Conservation (phyloP, 2,888 invertebrate genomes). For the Synanthedon andrenaeformis region DNA sequence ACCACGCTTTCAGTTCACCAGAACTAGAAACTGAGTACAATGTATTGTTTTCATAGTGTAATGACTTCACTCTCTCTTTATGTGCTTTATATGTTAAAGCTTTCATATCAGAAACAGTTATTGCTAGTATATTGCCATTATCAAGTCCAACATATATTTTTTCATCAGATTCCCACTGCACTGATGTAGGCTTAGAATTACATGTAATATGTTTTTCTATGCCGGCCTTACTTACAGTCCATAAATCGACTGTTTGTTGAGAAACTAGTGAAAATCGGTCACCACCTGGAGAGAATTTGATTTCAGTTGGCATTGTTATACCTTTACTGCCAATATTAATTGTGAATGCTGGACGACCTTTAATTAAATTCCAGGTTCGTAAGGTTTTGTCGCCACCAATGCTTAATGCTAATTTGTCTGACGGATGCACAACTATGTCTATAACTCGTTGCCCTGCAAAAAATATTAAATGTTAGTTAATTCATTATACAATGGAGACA, state of each 20-base stretch:
- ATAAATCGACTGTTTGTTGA: constrained; percentile 80
- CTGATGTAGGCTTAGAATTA: constrained; percentile 76
- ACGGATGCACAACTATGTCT: constrained; percentile 85
- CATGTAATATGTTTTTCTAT: constrained; percentile 76
- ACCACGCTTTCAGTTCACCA: constrained; percentile 84
- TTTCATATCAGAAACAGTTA: constrained; percentile 64
- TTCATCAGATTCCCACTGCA: constrained; percentile 76
- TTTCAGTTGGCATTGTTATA: constrained; percentile 56
- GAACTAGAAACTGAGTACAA: constrained; percentile 81
- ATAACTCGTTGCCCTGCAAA: constrained; percentile 74
- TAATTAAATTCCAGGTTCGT: constrained; percentile 93
- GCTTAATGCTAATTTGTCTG: constrained; percentile 89
- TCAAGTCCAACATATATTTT: constrained; percentile 79
- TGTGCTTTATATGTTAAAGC: constrained; percentile 68
- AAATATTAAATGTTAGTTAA: background rate
- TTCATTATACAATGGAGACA: background rate
- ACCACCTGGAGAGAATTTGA: constrained; percentile 83
- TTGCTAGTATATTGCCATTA: constrained; percentile 75
- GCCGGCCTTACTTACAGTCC: constrained; percentile 83
- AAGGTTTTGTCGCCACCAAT: constrained; percentile 87
- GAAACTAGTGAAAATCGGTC: constrained; percentile 81
- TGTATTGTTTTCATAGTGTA: constrained; percentile 67
- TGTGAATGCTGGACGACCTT: constrained; percentile 89
- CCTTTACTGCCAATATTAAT: constrained; percentile 84
- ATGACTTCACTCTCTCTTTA: constrained; percentile 76